These are phyloP conservation scores for Oenanthe oenanthe DNA, from an alignment of 2,113 vertebrate species.

Conservation along the genomic window DNA sequence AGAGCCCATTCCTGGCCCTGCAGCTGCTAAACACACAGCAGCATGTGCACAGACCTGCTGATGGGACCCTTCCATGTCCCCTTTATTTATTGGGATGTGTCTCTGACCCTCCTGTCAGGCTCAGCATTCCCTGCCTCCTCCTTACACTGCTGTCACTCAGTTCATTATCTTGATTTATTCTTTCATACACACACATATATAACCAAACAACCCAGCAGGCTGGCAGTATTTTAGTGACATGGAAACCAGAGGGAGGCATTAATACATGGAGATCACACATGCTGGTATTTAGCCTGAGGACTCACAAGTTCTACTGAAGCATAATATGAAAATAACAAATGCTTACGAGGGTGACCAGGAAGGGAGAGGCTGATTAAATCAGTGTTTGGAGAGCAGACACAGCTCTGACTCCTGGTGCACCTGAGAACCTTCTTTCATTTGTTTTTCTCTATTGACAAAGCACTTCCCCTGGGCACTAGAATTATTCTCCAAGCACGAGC, in stretches of 20 bases:
- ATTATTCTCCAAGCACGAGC: not conserved
- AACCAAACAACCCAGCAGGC: not conserved
- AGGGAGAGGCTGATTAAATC: not conserved
- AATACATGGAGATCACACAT: not conserved
- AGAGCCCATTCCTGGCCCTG: not conserved
- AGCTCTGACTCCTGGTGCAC: not conserved
- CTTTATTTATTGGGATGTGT: not conserved
- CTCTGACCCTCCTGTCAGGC: not conserved
- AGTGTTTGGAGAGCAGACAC: not conserved
- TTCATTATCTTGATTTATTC: slow-evolving; percentile 23
- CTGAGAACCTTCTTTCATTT: not conserved
- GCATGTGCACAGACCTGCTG: not conserved
- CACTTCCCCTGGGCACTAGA: not conserved
- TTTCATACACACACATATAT: not conserved
- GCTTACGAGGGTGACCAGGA: not conserved
- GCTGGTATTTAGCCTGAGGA: not conserved
- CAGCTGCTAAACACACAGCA: not conserved
- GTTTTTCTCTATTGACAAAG: not conserved
- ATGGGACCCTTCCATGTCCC: not conserved
- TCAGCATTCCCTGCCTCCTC: not conserved
- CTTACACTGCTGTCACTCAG: not conserved
- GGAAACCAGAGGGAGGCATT: slow-evolving; percentile 1
- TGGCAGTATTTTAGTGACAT: not conserved
- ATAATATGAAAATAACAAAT: not conserved
- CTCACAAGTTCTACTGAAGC: not conserved